Evolutionary conservation across 2,797 vertebrate species (phyloP).

Genomic region (Microhierax caerulescens): DNA sequence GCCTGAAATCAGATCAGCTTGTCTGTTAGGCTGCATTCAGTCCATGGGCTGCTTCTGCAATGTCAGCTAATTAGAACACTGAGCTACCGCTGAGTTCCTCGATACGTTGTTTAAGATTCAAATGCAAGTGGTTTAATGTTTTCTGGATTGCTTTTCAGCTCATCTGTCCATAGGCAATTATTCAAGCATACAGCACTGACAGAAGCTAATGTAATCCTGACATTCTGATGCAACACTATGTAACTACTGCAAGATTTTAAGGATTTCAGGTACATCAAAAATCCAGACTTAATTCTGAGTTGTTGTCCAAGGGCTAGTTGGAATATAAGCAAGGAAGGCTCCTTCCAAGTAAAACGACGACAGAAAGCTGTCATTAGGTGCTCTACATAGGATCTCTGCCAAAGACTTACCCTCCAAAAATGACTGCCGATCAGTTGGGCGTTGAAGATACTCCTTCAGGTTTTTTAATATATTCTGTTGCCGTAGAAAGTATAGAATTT

Average conservation of each 20-base stretch:
- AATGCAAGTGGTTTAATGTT: neutral
- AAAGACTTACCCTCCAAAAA: slow-evolving; percentile 86
- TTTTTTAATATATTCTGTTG: slow-evolving; percentile 93
- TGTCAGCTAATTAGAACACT: neutral
- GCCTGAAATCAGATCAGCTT: neutral
- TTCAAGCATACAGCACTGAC: neutral
- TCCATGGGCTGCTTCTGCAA: neutral
- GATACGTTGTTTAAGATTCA: neutral
- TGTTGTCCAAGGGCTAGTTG: neutral
- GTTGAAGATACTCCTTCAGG: slow-evolving; percentile 89
- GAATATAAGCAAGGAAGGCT: neutral
- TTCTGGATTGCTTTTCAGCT: neutral
- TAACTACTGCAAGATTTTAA: neutral
- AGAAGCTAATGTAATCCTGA: neutral
- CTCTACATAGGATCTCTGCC: neutral
- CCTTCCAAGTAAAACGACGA: neutral
- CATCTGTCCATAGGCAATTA: neutral
- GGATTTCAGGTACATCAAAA: neutral
- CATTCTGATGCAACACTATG: neutral
- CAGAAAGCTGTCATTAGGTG: neutral
- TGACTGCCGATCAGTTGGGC: slow-evolving; percentile 83
- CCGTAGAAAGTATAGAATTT: slow-evolving; percentile 96
- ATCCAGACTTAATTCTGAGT: neutral
- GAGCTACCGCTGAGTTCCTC: neutral
- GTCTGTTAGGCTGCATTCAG: neutral